Evolutionary conservation across 1,140 invertebrate species (phyloP).

Genomic region (Nylanderia fulva): DNA sequence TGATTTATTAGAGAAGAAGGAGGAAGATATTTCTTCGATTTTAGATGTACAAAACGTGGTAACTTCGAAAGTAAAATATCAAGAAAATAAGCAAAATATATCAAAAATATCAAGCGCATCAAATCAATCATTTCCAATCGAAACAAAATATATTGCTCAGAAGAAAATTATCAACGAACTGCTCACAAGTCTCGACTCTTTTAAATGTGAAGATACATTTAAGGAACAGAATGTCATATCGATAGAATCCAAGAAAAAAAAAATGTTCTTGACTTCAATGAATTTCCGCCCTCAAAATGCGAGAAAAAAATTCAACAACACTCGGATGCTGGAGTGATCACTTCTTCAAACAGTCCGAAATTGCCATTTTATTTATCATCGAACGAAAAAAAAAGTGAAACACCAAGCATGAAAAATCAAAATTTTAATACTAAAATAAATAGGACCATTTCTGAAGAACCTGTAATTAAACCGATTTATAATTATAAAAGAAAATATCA

Average conservation of each 20-base stretch:
- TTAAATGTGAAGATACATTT: neutral
- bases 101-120: neutral
- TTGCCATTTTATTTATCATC: conserved; percentile 84
- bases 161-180: neutral
- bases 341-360: conserved; percentile 28
- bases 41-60: neutral
- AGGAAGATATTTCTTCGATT: neutral
- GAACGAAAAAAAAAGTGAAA: conserved; percentile 88
- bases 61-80: neutral
- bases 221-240: neutral
- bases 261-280: conserved; percentile 77
- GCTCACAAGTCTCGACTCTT: neutral
- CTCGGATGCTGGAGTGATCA: conserved; percentile 16
- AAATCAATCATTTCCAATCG: neutral
- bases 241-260: conserved; percentile 66
- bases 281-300: conserved; percentile 77
- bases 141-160: neutral
- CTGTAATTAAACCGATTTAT: conserved; percentile 61
- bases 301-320: conserved; percentile 48
- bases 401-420: conserved; percentile 82
- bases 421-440: neutral
- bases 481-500: conserved; percentile 83
- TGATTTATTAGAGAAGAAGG: neutral
- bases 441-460: neutral
- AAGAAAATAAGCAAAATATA: neutral